A percentile compares a stretch with the other conserved stretches of the same genome.
These are phyloP conservation scores for Xanthia icteritia DNA, from an alignment of 2,888 invertebrate species.

Conservation along the genomic window DNA sequence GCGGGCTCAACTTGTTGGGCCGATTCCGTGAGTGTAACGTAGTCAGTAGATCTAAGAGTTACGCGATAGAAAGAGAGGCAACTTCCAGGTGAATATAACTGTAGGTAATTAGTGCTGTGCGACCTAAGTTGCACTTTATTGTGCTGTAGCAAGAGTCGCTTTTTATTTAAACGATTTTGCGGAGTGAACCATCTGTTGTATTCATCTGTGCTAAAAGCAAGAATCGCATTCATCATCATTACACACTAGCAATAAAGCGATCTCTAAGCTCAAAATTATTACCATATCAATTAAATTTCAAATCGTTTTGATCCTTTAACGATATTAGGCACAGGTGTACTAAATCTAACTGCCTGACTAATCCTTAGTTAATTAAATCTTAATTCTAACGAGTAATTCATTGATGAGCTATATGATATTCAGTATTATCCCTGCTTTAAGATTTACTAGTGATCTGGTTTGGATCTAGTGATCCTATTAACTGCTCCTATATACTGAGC, in stretches of 20 bases:
- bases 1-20: too few species aligned
- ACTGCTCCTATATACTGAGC: background rate
- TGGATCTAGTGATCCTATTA: background rate
- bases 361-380: constrained; percentile 45
- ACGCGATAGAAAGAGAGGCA: too few species aligned
- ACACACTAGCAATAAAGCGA: background rate
- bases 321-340: constrained; percentile 44
- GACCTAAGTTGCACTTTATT: too few species aligned
- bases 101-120: too few species aligned
- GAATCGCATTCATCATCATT: background rate
- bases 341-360: constrained; percentile 40
- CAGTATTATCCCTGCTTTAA: constrained; percentile 3
- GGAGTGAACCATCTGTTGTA: too few species aligned
- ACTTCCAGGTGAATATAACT: too few species aligned
- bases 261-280: constrained; percentile 1
- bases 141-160: too few species aligned
- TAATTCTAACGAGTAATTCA: constrained; percentile 37
- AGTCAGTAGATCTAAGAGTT: too few species aligned
- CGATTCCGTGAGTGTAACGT: too few species aligned
- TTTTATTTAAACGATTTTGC: too few species aligned
- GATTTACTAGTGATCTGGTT: background rate
- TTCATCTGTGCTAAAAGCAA: background rate
- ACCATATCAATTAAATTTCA: constrained; percentile 43
- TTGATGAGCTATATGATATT: constrained; percentile 26
- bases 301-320: constrained; percentile 23